These are phyloP conservation scores for Parus major DNA, from an alignment of 2,113 vertebrate genomes.

Conservation along the genomic window DNA sequence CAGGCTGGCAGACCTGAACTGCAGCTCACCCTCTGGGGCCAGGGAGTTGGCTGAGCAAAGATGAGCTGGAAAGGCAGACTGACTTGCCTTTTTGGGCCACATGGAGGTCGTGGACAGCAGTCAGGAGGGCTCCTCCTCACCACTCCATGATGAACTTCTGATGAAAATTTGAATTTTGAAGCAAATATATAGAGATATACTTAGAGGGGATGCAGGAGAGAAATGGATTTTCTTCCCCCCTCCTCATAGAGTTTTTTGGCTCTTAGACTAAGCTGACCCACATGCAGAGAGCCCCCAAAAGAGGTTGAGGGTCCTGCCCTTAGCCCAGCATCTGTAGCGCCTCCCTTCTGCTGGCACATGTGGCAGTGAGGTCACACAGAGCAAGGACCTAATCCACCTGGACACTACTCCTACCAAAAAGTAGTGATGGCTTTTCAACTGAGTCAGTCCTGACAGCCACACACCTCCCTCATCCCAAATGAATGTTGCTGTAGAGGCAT, in stretches of 20 bases:
- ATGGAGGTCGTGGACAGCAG: background rate
- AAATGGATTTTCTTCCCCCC: background rate
- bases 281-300: background rate
- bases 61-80: background rate
- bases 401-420: background rate
- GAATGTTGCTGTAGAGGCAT: background rate
- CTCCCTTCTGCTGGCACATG: rapidly evolving
- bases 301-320: background rate
- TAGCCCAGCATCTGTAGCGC: background rate
- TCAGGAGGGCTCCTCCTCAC: background rate
- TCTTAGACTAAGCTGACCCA: background rate
- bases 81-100: background rate
- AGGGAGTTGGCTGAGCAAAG: background rate
- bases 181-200: background rate
- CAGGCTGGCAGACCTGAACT: background rate
- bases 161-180: background rate
- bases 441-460: background rate
- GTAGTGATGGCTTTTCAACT: background rate
- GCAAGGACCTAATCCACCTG: background rate
- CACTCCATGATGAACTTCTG: background rate
- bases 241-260: background rate
- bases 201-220: background rate
- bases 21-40: background rate
- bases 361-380: background rate
- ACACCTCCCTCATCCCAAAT: background rate